A percentile compares a stretch with the other conserved stretches of the same genome.
phyloP scores from a whole-genome alignment of 2,113 vertebrate genomes.

The Mola mola region DNA sequence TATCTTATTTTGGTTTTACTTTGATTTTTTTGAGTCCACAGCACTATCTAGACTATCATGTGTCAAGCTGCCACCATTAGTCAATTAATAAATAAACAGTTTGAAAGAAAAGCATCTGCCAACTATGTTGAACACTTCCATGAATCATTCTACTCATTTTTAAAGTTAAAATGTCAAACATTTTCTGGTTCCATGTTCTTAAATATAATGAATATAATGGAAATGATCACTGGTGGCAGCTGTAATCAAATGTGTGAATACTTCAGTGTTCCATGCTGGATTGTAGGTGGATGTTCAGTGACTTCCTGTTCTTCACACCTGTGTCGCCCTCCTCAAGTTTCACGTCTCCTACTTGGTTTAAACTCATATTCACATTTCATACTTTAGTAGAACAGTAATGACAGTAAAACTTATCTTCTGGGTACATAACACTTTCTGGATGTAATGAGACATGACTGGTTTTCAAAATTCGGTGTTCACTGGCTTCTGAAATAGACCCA shows the following conservation, averaged over 20 bases:
- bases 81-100: no score
- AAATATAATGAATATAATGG: no score
- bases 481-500: constrained; percentile 86
- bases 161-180: no score
- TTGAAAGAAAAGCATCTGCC: no score
- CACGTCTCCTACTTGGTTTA: constrained; percentile 85
- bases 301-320: constrained; percentile 4
- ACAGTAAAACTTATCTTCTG: constrained; percentile 79
- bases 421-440: constrained; percentile 80
- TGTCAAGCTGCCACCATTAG: no score
- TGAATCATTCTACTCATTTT: no score
- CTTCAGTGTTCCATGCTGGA: constrained; percentile 4
- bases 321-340: constrained; percentile 80
- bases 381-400: constrained; percentile 85
- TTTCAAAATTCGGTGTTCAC: constrained; percentile 87
- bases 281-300: constrained; percentile 10
- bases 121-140: no score
- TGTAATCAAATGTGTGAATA: constrained; percentile 1
- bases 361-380: constrained; percentile 89
- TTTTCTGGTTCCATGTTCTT: no score
- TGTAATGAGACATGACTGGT: constrained; percentile 84
- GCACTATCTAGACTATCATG: no score
- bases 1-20: no score
- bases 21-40: no score
- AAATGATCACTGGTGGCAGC: constrained; percentile 13